Conservation (phyloP, 2,888 invertebrate species). For the Pycnomerus fuliginosus region DNA sequence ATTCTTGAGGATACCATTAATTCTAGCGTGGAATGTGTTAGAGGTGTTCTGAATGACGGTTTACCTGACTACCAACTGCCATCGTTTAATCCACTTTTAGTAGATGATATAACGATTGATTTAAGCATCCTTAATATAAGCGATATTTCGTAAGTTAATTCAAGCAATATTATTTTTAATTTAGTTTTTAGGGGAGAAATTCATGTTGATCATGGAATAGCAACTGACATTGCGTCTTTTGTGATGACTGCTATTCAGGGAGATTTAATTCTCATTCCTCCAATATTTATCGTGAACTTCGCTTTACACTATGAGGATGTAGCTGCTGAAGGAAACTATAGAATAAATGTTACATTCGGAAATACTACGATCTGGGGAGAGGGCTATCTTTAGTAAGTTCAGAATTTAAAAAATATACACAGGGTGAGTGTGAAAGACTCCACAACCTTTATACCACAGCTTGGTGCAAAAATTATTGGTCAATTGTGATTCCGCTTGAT, state of each 20-base stretch:
- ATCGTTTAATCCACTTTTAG: slow-evolving; percentile 8
- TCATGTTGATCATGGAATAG: slow-evolving; percentile 2
- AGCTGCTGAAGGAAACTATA: slow-evolving; percentile 4
- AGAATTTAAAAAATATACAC: background rate
- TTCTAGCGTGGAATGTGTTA: slow-evolving; percentile 14
- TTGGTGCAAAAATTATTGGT: slow-evolving; percentile 1
- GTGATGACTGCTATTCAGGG: slow-evolving; percentile 5
- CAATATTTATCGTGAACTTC: slow-evolving; percentile 10
- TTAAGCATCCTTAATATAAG: slow-evolving; percentile 5
- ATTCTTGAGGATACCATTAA: slow-evolving; percentile 5
- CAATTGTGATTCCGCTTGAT: background rate
- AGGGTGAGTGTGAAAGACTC: too few species aligned
- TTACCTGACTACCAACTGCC: slow-evolving; percentile 10
- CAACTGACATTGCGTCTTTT: slow-evolving; percentile 7
- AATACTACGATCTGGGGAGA: slow-evolving; percentile 4
- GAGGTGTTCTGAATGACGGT: slow-evolving; percentile 6
- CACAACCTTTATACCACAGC: too few species aligned
- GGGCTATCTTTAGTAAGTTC: slow-evolving; percentile 5
- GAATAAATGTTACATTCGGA: slow-evolving; percentile 6
- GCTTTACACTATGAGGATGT: slow-evolving; percentile 8
- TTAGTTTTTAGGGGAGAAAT: slow-evolving; percentile 2
- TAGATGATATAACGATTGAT: slow-evolving; percentile 5
- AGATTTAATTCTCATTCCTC: slow-evolving; percentile 7
- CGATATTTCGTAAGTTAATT: background rate
- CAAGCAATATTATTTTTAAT: background rate